These are phyloP conservation scores for Drosophila serrata DNA, from an alignment of 1,140 invertebrate species.

Conservation along the genomic window DNA sequence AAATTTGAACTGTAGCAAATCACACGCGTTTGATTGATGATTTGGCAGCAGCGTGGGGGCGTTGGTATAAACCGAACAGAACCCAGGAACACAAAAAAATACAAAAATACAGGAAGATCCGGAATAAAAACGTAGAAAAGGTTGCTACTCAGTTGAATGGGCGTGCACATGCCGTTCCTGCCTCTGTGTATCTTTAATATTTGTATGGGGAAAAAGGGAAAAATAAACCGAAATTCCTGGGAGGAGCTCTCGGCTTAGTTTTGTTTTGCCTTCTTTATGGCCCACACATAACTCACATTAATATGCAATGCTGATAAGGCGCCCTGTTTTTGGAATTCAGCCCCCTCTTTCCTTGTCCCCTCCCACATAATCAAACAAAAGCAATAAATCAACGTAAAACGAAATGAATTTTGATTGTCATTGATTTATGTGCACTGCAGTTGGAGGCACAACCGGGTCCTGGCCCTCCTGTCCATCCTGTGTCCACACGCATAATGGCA, in stretches of 20 bases:
- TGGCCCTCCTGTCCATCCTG: conserved; percentile 31
- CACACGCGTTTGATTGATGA: conserved; percentile 82
- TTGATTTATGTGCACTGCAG: conserved; percentile 78
- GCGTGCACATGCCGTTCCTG: conserved; percentile 51
- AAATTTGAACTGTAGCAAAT: conserved; percentile 83
- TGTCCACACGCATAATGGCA: conserved; percentile 55
- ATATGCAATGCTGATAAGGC: conserved; percentile 78
- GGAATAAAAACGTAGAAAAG: conserved; percentile 45
- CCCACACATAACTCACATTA: conserved; percentile 62
- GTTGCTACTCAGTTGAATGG: conserved; percentile 43
- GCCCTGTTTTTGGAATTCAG: neutral
- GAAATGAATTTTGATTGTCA: conserved; percentile 84
- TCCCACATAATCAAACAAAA: conserved; percentile 74
- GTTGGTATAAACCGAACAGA: conserved; percentile 18
- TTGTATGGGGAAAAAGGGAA: conserved; percentile 43
- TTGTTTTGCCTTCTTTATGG: conserved; percentile 48
- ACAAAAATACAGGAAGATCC: conserved; percentile 8
- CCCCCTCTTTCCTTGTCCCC: neutral
- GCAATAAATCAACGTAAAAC: conserved; percentile 78
- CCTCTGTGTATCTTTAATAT: conserved; percentile 57
- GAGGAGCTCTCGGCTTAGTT: conserved; percentile 44
- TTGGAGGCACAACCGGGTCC: conserved; percentile 42
- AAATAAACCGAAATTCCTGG: conserved; percentile 18
- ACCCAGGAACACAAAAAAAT: conserved; percentile 2
- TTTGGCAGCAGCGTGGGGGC: conserved; percentile 60